Percentiles rank a stretch among this genome's conserved stretches.
These are phyloP conservation scores for Drosophila subsilvestris DNA, from an alignment of 2,888 invertebrate species.

Conservation along the genomic window DNA sequence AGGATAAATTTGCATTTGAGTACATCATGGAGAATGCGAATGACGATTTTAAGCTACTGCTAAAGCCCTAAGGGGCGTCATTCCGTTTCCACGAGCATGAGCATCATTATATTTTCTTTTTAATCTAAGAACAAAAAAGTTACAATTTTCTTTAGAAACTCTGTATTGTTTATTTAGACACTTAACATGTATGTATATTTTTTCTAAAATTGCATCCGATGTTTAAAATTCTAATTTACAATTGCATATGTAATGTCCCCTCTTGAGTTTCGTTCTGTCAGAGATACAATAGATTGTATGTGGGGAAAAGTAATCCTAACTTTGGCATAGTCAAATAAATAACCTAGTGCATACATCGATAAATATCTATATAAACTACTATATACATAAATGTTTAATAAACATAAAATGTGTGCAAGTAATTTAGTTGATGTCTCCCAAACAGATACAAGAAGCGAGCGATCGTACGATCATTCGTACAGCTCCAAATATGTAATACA, in stretches of 20 bases:
- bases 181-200: constrained; percentile 17
- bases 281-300: constrained; percentile 33
- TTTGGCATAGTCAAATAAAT: constrained; percentile 45
- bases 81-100: background rate
- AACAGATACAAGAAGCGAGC: constrained; percentile 5
- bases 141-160: constrained; percentile 25
- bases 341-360: constrained; percentile 31
- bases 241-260: constrained; percentile 11
- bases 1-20: constrained; percentile 84
- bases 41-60: constrained; percentile 82
- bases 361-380: constrained; percentile 37
- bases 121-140: constrained; percentile 41
- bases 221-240: constrained; percentile 38
- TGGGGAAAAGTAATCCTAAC: constrained; percentile 37
- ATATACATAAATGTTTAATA: constrained; percentile 32
- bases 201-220: constrained; percentile 32
- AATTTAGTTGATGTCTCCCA: constrained; percentile 14
- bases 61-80: constrained; percentile 73
- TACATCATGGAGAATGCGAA: constrained; percentile 83
- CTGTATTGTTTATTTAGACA: constrained; percentile 35
- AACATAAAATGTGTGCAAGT: constrained; percentile 42
- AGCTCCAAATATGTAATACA: constrained; percentile 20
- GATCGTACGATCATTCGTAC: constrained; percentile 14
- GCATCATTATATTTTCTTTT: constrained; percentile 24
- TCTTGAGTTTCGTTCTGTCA: constrained; percentile 13